phyloP scores from a whole-genome alignment of 2,797 vertebrate genomes.

The Myiothlypis coronata region DNA sequence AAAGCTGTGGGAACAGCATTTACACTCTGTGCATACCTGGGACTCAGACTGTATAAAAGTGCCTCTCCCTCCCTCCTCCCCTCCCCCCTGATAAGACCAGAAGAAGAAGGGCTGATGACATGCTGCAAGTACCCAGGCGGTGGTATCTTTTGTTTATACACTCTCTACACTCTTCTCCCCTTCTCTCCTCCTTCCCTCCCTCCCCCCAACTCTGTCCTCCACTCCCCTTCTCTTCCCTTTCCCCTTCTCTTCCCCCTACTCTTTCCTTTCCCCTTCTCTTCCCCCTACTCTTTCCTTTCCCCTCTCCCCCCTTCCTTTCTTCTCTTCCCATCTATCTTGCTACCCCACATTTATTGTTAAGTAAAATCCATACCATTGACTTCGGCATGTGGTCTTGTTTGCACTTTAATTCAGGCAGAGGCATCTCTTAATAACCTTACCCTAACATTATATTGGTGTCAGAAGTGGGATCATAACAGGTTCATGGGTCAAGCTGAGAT shows the following conservation, averaged over 20 bases:
- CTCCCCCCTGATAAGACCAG: neutral
- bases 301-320: neutral
- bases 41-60: neutral
- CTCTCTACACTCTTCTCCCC: no score
- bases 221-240: neutral
- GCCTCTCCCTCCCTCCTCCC: fast-evolving
- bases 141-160: neutral
- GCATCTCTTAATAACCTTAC: neutral
- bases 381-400: neutral
- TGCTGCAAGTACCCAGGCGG: neutral
- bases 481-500: neutral
- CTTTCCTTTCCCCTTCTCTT: neutral
- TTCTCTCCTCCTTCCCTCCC: neutral
- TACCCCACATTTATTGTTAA: neutral
- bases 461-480: neutral
- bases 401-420: neutral
- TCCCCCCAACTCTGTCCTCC: neutral
- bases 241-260: neutral
- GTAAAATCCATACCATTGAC: neutral
- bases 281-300: neutral
- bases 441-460: neutral
- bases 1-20: neutral
- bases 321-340: neutral
- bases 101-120: neutral
- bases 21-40: neutral